Evolutionary conservation across 2,113 vertebrate species (phyloP).

Genomic region (Zeus faber): DNA sequence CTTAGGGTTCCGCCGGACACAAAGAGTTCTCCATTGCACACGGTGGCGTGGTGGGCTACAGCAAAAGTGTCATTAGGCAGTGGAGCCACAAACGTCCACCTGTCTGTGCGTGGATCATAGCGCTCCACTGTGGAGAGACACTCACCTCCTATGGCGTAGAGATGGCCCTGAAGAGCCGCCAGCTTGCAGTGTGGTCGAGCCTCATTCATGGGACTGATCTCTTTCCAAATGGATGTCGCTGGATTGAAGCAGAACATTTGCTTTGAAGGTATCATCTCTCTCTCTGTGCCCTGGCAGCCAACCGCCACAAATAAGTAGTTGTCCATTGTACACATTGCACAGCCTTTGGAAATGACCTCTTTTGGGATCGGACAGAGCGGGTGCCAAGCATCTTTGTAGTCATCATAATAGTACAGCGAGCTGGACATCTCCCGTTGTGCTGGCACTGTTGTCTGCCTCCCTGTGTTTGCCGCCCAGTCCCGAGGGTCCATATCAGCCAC

Average conservation of each 20-base stretch:
- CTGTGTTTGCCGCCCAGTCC: conserved; percentile 49
- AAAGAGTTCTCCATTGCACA: conserved; percentile 81
- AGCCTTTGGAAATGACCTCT: conserved; percentile 81
- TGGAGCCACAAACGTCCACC: conserved; percentile 83
- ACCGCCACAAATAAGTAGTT: conserved; percentile 92
- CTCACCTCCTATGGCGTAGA: conserved; percentile 93
- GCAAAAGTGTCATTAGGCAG: conserved; percentile 88
- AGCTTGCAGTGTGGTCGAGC: conserved; percentile 88
- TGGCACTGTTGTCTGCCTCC: conserved; percentile 7
- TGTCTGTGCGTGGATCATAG: conserved; percentile 85
- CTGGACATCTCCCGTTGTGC: conserved; percentile 57
- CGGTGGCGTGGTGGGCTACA: conserved; percentile 83
- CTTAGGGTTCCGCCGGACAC: conserved; percentile 85
- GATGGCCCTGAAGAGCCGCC: conserved; percentile 81
- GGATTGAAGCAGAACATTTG: conserved; percentile 94
- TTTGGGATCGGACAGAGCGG: conserved; percentile 75
- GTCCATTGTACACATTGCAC: conserved; percentile 86
- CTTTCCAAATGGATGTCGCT: conserved; percentile 84
- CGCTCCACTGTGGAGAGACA: conserved; percentile 87
- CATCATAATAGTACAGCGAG: conserved; percentile 83
- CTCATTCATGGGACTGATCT: conserved; percentile 86
- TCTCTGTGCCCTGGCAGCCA: conserved; percentile 74
- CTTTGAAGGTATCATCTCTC: conserved; percentile 73
- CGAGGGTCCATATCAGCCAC: conserved; percentile 79
- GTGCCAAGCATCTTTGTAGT: conserved; percentile 77